Percentiles rank a stretch among this genome's conserved stretches.
Evolutionary conservation across 2,888 invertebrate genomes (phyloP).

Genomic region (Thecophora atra): DNA sequence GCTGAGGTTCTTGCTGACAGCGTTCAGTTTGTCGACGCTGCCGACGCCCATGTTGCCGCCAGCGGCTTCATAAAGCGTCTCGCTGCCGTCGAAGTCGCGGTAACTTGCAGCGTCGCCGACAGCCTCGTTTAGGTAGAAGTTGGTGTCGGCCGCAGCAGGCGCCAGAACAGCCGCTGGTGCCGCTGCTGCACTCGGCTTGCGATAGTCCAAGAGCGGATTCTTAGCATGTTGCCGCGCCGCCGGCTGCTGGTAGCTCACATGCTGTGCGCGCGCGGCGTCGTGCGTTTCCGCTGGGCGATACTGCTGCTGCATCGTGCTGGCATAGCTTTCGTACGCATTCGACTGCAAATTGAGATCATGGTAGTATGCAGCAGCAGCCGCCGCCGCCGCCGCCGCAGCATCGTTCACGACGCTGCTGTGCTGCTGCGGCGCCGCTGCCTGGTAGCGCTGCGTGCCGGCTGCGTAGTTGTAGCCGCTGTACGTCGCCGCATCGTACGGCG

Average conservation of each 20-base stretch:
- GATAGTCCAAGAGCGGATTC: slow-evolving; percentile 52
- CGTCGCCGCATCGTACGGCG: slow-evolving; percentile 47
- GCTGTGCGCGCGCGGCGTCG: slow-evolving; percentile 38
- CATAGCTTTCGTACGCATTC: slow-evolving; percentile 49
- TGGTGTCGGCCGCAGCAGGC: background rate
- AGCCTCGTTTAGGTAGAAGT: slow-evolving; percentile 24
- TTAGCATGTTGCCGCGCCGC: slow-evolving; percentile 28
- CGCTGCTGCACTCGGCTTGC: slow-evolving; percentile 47
- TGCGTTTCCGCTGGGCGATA: background rate
- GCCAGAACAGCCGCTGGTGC: background rate
- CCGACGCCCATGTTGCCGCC: background rate
- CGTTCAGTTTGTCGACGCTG: slow-evolving; percentile 14
- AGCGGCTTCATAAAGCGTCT: slow-evolving; percentile 14
- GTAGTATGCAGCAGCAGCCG: slow-evolving; percentile 40
- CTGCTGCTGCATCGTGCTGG: slow-evolving; percentile 26
- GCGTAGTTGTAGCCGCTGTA: slow-evolving; percentile 29
- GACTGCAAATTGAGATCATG: slow-evolving; percentile 55
- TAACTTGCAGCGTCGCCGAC: slow-evolving; percentile 29
- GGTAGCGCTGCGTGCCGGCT: slow-evolving; percentile 43
- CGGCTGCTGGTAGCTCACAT: background rate
- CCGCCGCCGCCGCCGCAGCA: background rate
- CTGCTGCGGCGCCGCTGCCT: slow-evolving; percentile 34
- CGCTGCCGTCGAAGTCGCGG: slow-evolving; percentile 22
- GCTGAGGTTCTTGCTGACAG: slow-evolving; percentile 56
- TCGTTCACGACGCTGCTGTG: slow-evolving; percentile 28